These are phyloP conservation scores for Leptopilina myrica DNA, from an alignment of 2,888 invertebrate species.

Conservation along the genomic window DNA sequence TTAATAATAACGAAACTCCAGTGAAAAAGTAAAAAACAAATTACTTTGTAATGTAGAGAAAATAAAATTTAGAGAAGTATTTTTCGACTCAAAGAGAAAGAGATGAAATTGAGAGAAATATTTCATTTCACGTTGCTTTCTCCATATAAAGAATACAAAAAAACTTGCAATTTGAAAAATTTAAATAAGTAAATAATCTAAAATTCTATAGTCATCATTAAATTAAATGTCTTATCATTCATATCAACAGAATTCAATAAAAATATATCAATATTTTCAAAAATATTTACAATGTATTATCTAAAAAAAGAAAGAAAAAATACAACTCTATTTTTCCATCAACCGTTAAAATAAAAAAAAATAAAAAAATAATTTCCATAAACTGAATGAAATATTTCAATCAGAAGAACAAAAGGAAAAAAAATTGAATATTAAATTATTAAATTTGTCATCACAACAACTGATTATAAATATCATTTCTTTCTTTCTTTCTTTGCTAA, in stretches of 20 bases:
- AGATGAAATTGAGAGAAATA: conserved; percentile 37
- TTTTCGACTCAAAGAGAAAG: background rate
- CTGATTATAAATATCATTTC: conserved; percentile 13
- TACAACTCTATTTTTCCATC: conserved; percentile 14
- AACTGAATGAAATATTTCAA: conserved; percentile 34
- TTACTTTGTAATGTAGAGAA: no score
- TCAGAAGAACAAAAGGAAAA: conserved; percentile 29
- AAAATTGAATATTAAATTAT: background rate
- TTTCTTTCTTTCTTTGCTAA: background rate
- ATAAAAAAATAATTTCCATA: conserved; percentile 8
- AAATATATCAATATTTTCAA: no score
- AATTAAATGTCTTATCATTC: no score
- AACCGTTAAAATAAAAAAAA: background rate
- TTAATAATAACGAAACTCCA: no score
- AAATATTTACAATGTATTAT: background rate
- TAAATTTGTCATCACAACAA: conserved; percentile 25
- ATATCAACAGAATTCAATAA: no score
- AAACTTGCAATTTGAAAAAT: background rate
- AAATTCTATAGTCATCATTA: conserved; percentile 4
- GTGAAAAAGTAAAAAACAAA: no score
- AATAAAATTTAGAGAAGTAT: no score
- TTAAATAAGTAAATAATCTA: conserved; percentile 7
- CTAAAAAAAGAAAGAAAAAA: background rate
- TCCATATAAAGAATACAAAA: background rate
- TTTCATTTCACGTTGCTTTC: conserved; percentile 15